Conservation (phyloP, 1,140 invertebrate species). For the Drosophila funebris region DNA sequence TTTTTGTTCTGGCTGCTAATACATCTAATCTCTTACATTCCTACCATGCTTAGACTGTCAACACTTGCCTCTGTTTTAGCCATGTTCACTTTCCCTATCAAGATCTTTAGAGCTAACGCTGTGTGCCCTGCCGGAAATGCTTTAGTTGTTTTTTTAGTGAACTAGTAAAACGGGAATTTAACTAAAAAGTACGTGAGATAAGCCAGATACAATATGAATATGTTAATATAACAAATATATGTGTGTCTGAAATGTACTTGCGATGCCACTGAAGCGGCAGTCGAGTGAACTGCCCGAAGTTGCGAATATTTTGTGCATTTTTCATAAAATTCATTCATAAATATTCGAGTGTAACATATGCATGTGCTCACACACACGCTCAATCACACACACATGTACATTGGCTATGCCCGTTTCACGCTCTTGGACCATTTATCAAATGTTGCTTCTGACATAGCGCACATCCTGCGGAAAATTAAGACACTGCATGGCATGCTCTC, state of each 20-base stretch:
- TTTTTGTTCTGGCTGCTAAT: no score
- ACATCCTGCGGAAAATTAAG: slow-evolving; percentile 80
- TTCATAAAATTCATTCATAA: slow-evolving; percentile 65
- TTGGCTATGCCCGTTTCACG: slow-evolving; percentile 38
- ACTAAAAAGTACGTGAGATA: not conserved
- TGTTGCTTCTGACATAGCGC: slow-evolving; percentile 75
- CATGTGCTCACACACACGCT: slow-evolving; percentile 35
- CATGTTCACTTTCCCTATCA: no score
- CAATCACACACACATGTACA: slow-evolving; percentile 9
- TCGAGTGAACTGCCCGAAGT: slow-evolving; percentile 9
- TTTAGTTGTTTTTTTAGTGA: no score
- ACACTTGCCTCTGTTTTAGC: no score
- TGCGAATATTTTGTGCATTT: slow-evolving; percentile 51
- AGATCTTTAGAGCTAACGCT: no score
- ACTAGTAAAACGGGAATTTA: not conserved
- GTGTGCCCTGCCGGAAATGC: no score
- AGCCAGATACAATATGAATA: not conserved
- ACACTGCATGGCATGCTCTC: slow-evolving; percentile 74
- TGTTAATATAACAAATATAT: not conserved
- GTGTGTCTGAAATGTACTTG: not conserved
- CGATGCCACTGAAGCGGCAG: no score
- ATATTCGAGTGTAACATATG: slow-evolving; percentile 64
- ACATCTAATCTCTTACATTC: no score
- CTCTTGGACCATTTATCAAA: slow-evolving; percentile 69
- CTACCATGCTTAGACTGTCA: no score